phyloP scores from a whole-genome alignment of 2,113 vertebrate genomes.

The Ammodytes marinus region DNA sequence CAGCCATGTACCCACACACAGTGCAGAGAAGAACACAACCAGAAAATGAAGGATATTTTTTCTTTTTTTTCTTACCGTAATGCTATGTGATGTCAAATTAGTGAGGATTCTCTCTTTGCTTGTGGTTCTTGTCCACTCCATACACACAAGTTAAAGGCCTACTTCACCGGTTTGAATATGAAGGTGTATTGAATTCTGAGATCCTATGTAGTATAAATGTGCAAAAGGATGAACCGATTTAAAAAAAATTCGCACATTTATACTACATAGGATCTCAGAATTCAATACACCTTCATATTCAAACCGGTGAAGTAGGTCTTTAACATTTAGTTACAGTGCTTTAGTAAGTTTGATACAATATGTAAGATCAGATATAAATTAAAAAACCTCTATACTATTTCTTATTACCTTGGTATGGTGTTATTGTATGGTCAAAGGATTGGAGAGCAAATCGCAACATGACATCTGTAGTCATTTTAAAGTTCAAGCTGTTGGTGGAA shows the following conservation, averaged over 20 bases:
- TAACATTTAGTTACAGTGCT: neutral
- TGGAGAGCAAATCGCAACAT: neutral
- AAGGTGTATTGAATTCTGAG: too few relatives aligned
- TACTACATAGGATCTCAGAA: too few relatives aligned
- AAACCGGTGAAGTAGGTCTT: too few relatives aligned
- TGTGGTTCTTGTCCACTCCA: neutral
- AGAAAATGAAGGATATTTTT: neutral
- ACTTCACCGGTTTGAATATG: too few relatives aligned
- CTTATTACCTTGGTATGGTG: neutral
- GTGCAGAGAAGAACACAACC: neutral
- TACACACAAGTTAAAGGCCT: too few relatives aligned
- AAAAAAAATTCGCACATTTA: too few relatives aligned
- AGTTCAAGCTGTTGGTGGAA: neutral
- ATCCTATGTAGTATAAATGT: too few relatives aligned
- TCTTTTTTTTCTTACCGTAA: neutral
- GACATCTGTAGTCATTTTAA: neutral
- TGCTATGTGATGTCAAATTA: neutral
- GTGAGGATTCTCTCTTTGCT: neutral
- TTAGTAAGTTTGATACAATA: neutral
- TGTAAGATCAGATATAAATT: neutral
- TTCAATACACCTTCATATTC: too few relatives aligned
- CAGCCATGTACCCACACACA: too few relatives aligned
- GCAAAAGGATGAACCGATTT: too few relatives aligned
- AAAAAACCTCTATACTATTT: too few relatives aligned
- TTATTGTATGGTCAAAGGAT: neutral